Conservation (phyloP, 2,888 invertebrate genomes). For the Idaea dimidiata region DNA sequence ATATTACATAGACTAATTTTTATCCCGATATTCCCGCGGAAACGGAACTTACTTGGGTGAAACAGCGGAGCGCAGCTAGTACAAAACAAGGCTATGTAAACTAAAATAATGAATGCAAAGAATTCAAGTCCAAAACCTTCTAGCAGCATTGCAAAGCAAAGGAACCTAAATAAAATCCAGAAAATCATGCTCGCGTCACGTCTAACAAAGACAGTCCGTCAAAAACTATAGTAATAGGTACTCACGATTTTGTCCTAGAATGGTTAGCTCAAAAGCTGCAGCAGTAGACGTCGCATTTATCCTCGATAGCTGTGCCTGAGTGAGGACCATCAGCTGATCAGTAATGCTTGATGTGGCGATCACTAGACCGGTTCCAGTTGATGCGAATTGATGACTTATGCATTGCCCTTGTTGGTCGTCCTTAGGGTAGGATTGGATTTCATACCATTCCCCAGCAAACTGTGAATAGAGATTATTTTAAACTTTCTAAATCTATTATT, state of each 20-base stretch:
- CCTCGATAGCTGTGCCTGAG: conserved; percentile 32
- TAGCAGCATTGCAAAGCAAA: no score
- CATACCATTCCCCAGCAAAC: conserved; percentile 58
- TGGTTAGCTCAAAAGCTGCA: conserved; percentile 47
- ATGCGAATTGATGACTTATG: conserved; percentile 43
- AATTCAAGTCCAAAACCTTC: background rate
- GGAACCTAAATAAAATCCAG: no score
- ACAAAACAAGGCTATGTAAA: no score
- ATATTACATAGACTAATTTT: no score
- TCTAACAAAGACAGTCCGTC: background rate
- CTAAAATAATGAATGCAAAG: conserved; percentile 11
- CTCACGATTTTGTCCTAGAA: conserved; percentile 15
- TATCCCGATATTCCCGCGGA: no score
- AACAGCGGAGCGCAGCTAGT: no score
- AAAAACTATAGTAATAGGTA: background rate
- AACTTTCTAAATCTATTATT: conserved; percentile 11
- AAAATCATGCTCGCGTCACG: no score
- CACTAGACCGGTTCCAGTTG: conserved; percentile 31
- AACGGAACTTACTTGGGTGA: no score
- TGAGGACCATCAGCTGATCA: conserved; percentile 36
- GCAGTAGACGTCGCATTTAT: conserved; percentile 34
- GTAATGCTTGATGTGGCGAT: conserved; percentile 44
- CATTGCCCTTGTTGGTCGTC: conserved; percentile 52
- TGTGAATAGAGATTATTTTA: conserved; percentile 23
- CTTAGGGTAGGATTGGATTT: conserved; percentile 57